phyloP scores from a whole-genome alignment of 2,888 invertebrate species.

The Rhimphoctona megacephalus region DNA sequence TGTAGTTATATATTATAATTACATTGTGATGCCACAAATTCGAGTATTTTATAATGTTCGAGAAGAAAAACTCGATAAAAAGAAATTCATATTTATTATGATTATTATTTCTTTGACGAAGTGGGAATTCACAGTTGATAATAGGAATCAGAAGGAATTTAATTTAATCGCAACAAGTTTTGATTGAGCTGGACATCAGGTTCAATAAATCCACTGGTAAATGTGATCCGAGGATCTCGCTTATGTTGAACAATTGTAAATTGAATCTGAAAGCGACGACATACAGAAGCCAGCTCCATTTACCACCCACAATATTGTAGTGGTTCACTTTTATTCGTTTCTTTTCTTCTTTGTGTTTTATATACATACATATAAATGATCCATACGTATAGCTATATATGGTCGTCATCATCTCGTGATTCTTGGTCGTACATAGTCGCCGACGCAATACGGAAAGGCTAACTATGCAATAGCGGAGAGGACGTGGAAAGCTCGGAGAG shows the following conservation, averaged over 20 bases:
- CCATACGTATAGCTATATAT: not conserved
- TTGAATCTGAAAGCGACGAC: conserved; percentile 3
- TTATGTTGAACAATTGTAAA: conserved; percentile 13
- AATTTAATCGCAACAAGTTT: not conserved
- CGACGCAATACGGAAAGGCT: conserved; percentile 46
- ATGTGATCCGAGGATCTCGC: not conserved
- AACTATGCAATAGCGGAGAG: conserved; percentile 54
- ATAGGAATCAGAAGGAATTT: not conserved
- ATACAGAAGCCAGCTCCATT: conserved; percentile 7
- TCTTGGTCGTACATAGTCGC: conserved; percentile 35
- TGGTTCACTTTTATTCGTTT: conserved; percentile 6
- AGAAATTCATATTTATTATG: too few relatives aligned
- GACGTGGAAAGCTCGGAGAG: conserved; percentile 52
- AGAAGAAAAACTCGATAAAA: too few relatives aligned
- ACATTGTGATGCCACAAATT: too few relatives aligned
- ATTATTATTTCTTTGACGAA: too few relatives aligned
- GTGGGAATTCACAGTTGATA: not conserved
- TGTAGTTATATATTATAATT: not conserved
- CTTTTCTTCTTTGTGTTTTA: conserved; percentile 11
- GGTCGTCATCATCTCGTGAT: conserved; percentile 56
- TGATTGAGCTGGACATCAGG: not conserved
- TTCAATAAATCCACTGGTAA: not conserved
- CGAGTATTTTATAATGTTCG: too few relatives aligned
- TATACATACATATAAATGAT: not conserved
- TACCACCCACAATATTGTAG: conserved; percentile 2